A percentile compares a stretch with the other conserved stretches of the same genome.
Conservation (phyloP, 1,140 invertebrate species). For the Paraescarpia echinospica region DNA sequence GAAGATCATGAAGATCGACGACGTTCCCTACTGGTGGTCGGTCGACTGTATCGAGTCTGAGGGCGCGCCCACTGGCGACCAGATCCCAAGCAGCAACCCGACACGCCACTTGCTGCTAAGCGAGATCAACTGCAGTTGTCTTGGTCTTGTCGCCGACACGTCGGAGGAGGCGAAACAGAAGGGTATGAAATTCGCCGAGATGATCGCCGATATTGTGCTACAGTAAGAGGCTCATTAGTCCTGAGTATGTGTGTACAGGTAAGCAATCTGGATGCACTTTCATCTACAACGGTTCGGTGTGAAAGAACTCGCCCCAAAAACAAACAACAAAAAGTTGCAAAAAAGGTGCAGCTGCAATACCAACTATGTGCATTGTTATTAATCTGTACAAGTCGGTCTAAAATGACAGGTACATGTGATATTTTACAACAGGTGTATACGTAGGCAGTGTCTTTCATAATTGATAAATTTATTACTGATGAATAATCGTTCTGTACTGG, state of each 20-base stretch:
- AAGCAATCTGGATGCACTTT: neutral
- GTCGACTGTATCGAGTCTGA: slow-evolving; percentile 30
- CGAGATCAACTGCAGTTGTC: slow-evolving; percentile 31
- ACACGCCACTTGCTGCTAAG: slow-evolving; percentile 25
- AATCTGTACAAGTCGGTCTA: neutral
- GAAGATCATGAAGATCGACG: slow-evolving; percentile 28
- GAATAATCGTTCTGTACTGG: neutral
- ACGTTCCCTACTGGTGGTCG: slow-evolving; percentile 32
- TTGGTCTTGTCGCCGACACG: slow-evolving; percentile 30
- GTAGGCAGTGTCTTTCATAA: neutral
- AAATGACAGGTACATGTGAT: neutral
- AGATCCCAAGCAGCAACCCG: slow-evolving; percentile 26
- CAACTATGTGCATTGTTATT: neutral
- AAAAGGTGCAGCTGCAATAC: neutral
- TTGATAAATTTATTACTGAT: neutral
- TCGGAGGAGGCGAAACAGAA: slow-evolving; percentile 29
- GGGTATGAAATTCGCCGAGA: slow-evolving; percentile 28
- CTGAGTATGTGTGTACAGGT: neutral
- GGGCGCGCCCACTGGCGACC: slow-evolving; percentile 7
- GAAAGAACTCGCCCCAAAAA: neutral
- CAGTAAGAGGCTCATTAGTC: neutral
- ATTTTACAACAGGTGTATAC: neutral
- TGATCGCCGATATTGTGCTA: slow-evolving; percentile 29
- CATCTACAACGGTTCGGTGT: neutral
- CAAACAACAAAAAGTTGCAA: no score